phyloP scores from a whole-genome alignment of 2,888 invertebrate species.

The Lochmaea capreae region DNA sequence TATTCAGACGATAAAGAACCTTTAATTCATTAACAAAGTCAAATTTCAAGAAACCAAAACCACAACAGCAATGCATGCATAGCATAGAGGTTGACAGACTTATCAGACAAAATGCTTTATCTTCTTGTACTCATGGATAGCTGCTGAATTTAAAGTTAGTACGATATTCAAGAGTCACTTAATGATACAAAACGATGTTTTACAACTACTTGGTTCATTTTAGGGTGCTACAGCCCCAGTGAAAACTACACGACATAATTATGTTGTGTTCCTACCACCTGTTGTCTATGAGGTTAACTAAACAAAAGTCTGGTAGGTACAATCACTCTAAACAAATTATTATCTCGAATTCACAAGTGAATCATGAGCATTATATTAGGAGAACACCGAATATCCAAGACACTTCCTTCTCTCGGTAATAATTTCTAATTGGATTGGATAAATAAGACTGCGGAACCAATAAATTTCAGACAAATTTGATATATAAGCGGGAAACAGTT shows the following conservation, averaged over 20 bases:
- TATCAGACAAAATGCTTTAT: too few relatives aligned
- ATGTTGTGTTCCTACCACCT: not conserved
- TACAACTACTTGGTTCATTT: not conserved
- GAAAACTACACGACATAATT: slow-evolving; percentile 2
- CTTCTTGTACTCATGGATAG: too few relatives aligned
- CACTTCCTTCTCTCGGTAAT: slow-evolving; percentile 39
- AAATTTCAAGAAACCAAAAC: too few relatives aligned
- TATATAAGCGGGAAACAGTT: slow-evolving; percentile 18
- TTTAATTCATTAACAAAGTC: not conserved
- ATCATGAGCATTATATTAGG: slow-evolving; percentile 52
- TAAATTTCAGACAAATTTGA: slow-evolving; percentile 36
- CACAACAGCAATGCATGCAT: too few relatives aligned
- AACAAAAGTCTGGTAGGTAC: not conserved
- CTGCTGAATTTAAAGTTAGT: too few relatives aligned
- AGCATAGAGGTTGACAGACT: too few relatives aligned
- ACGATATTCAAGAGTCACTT: too few relatives aligned
- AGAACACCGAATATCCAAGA: slow-evolving; percentile 28
- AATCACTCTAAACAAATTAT: slow-evolving; percentile 57
- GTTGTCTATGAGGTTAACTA: not conserved
- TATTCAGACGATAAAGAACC: not conserved
- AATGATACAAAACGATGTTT: not conserved
- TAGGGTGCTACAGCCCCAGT: not conserved
- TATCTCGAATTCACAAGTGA: slow-evolving; percentile 60
- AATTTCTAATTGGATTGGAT: slow-evolving; percentile 35
- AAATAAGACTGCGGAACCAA: slow-evolving; percentile 38